phyloP scores from a whole-genome alignment of 1,140 invertebrate genomes.

The Drosophila cardini region DNA sequence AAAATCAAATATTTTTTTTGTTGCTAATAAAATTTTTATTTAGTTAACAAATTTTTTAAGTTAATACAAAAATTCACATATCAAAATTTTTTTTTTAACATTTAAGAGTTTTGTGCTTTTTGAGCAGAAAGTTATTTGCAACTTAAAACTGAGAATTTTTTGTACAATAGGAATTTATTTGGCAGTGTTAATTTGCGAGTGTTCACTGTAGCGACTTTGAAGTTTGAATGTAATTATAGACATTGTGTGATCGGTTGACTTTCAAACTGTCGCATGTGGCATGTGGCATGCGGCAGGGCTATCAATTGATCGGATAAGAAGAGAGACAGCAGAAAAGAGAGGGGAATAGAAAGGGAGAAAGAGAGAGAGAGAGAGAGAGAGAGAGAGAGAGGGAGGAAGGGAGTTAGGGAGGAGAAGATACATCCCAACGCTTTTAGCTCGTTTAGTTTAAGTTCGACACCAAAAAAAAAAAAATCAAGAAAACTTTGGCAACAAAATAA shows the following conservation, averaged over 20 bases:
- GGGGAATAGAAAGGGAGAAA: neutral
- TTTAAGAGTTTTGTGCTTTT: no score
- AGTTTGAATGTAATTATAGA: slow-evolving; percentile 6
- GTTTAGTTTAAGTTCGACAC: slow-evolving; percentile 23
- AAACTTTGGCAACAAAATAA: slow-evolving; percentile 20
- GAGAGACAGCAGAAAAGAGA: neutral
- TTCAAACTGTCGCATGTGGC: slow-evolving; percentile 23
- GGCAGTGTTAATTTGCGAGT: neutral
- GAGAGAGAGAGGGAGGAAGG: neutral
- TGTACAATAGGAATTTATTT: neutral
- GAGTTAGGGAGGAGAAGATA: no score
- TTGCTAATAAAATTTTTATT: no score
- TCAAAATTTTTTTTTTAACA: no score
- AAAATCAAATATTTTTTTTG: no score
- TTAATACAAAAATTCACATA: no score
- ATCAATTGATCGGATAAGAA: slow-evolving; percentile 30
- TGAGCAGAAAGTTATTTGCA: no score
- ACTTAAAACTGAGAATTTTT: neutral
- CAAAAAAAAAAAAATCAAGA: neutral
- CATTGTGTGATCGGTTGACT: slow-evolving; percentile 5
- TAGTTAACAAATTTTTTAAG: no score
- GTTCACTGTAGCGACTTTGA: neutral
- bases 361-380: neutral
- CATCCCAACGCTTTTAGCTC: neutral
- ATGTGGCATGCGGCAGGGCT: slow-evolving; percentile 36